phyloP scores from a whole-genome alignment of 2,888 invertebrate species.

The Hymenopus coronatus region DNA sequence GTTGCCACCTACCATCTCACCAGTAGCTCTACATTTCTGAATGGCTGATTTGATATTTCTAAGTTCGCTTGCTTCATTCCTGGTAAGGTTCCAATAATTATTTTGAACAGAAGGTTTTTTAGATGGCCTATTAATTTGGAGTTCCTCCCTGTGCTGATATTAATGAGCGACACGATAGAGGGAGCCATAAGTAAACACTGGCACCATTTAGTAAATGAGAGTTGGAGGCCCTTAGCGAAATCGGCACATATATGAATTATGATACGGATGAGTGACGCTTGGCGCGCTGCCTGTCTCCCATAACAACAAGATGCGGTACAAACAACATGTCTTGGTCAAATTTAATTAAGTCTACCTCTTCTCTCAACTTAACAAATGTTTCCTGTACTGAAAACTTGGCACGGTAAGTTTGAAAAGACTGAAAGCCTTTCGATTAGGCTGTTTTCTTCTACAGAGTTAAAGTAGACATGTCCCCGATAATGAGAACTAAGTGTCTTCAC shows the following conservation, averaged over 20 bases:
- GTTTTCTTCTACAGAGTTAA: not conserved
- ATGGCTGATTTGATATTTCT: not conserved
- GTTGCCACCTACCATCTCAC: not conserved
- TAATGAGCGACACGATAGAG: not conserved
- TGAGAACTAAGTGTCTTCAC: not conserved
- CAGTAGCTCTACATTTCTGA: not conserved
- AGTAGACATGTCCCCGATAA: not conserved
- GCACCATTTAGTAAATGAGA: not conserved
- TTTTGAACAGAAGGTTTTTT: not conserved
- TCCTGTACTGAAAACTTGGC: not conserved
- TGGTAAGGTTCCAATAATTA: conserved; percentile 1
- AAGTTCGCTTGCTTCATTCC: not conserved
- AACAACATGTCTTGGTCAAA: not conserved
- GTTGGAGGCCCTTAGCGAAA: not conserved
- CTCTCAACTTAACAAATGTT: not conserved
- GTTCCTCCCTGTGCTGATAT: not conserved
- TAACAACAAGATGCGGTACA: not conserved
- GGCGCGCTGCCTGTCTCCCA: not conserved
- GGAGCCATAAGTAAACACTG: not conserved
- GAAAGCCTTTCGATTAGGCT: not conserved
- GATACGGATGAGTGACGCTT: not conserved
- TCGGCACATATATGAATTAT: conserved; percentile 2
- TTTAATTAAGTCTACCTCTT: not conserved
- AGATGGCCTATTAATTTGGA: not conserved
- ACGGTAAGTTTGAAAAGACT: not conserved